These are phyloP conservation scores for Anguilla anguilla DNA, from an alignment of 2,797 vertebrate species.

Conservation along the genomic window DNA sequence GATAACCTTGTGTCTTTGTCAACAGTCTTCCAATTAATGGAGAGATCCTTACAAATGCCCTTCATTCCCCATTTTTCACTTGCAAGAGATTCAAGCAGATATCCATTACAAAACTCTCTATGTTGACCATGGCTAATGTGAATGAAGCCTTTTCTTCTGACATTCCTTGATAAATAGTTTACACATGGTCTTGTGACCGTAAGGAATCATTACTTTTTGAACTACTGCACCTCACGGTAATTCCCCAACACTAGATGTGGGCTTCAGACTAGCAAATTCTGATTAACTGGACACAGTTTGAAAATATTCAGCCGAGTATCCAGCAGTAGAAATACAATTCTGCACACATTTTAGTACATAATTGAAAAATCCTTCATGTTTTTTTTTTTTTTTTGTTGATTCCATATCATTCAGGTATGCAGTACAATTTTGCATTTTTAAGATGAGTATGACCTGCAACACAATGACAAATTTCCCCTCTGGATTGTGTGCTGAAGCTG, in stretches of 20 bases:
- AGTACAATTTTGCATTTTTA: not conserved
- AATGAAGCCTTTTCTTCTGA: not conserved
- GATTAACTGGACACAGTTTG: not conserved
- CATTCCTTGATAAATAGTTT: not conserved
- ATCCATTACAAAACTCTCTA: no score
- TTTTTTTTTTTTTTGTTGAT: not conserved
- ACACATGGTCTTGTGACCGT: not conserved
- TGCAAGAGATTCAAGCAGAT: not conserved
- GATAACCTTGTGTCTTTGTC: constrained; percentile 26
- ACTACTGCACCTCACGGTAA: not conserved
- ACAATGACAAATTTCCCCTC: not conserved
- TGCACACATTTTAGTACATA: not conserved
- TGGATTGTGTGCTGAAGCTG: not conserved
- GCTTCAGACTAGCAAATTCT: not conserved
- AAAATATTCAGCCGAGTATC: not conserved
- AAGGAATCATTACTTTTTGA: not conserved
- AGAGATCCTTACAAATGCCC: constrained; percentile 16
- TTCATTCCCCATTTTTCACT: not conserved
- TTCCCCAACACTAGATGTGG: not conserved
- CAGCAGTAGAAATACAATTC: not conserved
- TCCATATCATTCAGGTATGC: not conserved
- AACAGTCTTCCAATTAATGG: constrained; percentile 26
- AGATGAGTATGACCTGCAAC: not conserved
- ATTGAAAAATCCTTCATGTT: not conserved
- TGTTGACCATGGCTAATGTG: no score